Evolutionary conservation across 1,140 invertebrate genomes (phyloP).

Genomic region (Drosophila nebulosa): DNA sequence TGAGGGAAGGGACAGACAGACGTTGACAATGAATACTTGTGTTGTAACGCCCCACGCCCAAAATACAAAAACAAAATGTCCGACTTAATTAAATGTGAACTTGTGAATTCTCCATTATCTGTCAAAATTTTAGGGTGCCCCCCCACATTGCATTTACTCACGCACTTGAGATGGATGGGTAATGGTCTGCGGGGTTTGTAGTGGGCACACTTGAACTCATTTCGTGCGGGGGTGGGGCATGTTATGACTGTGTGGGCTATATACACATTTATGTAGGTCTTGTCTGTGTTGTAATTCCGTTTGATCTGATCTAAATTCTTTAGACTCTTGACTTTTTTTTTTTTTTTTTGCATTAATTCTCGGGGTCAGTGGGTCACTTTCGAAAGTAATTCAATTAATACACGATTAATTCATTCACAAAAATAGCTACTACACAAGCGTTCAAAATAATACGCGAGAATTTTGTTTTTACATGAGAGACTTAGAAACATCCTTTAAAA

Average conservation of each 20-base stretch:
- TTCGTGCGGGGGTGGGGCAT: slow-evolving; percentile 8
- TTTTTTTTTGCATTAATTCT: slow-evolving; percentile 8
- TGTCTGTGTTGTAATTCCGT: slow-evolving; percentile 6
- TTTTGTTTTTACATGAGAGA: no score
- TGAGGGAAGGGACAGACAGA: no score
- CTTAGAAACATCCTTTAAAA: no score
- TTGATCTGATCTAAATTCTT: slow-evolving; percentile 18
- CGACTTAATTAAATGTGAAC: slow-evolving; percentile 68
- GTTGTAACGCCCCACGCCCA: slow-evolving; percentile 17
- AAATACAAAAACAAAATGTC: slow-evolving; percentile 37
- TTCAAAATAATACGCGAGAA: no score
- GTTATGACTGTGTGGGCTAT: slow-evolving; percentile 9
- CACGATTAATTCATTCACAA: slow-evolving; percentile 11
- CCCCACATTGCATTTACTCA: slow-evolving; percentile 30
- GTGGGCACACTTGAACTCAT: slow-evolving; percentile 60
- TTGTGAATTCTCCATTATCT: slow-evolving; percentile 41
- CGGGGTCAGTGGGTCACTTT: neutral
- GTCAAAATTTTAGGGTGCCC: slow-evolving; percentile 31
- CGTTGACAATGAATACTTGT: slow-evolving; percentile 8
- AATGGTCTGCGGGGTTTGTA: slow-evolving; percentile 14
- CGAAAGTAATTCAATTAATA: neutral
- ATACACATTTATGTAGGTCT: slow-evolving; percentile 11
- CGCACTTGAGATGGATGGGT: slow-evolving; percentile 19
- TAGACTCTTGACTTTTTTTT: neutral
- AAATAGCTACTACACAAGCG: neutral